Evolutionary conservation across 2,888 invertebrate genomes (phyloP).

Genomic region (Piscicola geometra): DNA sequence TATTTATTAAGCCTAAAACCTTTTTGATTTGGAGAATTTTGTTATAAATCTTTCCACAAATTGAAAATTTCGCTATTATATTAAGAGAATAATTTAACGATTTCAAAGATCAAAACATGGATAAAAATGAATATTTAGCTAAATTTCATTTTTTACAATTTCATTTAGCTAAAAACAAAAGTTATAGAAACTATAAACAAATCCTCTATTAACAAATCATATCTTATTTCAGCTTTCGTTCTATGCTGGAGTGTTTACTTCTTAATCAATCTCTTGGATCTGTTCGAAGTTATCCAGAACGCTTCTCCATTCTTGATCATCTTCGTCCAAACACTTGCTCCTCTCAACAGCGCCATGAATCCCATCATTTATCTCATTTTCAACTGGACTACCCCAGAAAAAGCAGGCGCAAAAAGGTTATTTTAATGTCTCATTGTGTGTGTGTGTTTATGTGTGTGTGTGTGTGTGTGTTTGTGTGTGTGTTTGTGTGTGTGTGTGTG

Average conservation of each 20-base stretch:
- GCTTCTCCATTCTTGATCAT: conserved; percentile 80
- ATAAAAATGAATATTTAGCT: too few species aligned
- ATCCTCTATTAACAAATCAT: too few species aligned
- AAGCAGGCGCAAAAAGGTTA: conserved; percentile 78
- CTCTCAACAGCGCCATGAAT: conserved; percentile 87
- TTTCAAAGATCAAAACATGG: too few species aligned
- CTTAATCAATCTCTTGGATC: conserved; percentile 67
- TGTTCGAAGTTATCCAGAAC: conserved; percentile 58
- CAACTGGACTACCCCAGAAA: too few species aligned
- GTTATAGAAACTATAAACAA: too few species aligned
- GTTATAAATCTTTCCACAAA: too few species aligned
- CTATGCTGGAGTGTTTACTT: conserved; percentile 93
- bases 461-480: conserved; percentile 25
- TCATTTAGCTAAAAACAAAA: too few species aligned
- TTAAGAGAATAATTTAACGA: too few species aligned
- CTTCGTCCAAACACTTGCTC: conserved; percentile 83
- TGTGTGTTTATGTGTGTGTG: neutral
- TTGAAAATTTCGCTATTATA: too few species aligned
- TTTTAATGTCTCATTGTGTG: conserved; percentile 25
- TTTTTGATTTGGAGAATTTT: too few species aligned
- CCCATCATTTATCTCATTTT: conserved; percentile 90
- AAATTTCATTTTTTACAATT: too few species aligned
- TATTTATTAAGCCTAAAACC: too few species aligned
- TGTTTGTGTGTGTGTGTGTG: conserved; percentile 22
- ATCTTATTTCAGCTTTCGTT: conserved; percentile 88